Conservation (phyloP, 2,113 vertebrate species). For the Hucho hucho region DNA sequence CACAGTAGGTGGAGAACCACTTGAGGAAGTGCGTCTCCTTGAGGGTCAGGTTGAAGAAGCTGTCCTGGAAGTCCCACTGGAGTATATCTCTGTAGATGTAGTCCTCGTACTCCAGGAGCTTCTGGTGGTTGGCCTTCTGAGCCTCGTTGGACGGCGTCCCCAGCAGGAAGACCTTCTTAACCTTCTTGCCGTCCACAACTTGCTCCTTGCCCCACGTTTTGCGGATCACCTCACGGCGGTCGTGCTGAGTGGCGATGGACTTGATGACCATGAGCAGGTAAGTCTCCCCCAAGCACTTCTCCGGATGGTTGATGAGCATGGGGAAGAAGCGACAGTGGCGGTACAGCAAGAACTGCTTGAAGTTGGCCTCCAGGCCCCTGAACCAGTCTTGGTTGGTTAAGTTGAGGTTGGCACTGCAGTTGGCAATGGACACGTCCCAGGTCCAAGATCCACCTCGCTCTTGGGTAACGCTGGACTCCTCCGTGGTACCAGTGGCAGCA, state of each 20-base stretch:
- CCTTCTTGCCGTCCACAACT: slow-evolving; percentile 72
- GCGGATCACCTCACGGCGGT: slow-evolving; percentile 90
- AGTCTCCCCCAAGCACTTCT: slow-evolving; percentile 80
- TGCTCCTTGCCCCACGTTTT: slow-evolving; percentile 91
- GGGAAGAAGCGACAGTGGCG: slow-evolving; percentile 94
- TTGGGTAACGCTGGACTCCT: neutral
- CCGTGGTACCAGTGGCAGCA: neutral
- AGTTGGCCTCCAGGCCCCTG: slow-evolving; percentile 79
- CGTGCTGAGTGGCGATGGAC: slow-evolving; percentile 88
- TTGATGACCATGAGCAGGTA: slow-evolving; percentile 90
- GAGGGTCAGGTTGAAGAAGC: slow-evolving; percentile 96
- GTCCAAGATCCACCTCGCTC: slow-evolving; percentile 23
- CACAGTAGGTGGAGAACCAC: slow-evolving; percentile 91
- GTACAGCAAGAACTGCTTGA: slow-evolving; percentile 88
- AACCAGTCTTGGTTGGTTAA: slow-evolving; percentile 83
- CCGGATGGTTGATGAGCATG: slow-evolving; percentile 87
- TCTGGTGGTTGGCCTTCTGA: slow-evolving; percentile 89
- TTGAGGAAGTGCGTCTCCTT: slow-evolving; percentile 97
- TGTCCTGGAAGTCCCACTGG: slow-evolving; percentile 96
- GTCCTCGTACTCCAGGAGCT: slow-evolving; percentile 91
- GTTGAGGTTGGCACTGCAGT: slow-evolving; percentile 87
- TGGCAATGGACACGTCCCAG: slow-evolving; percentile 84
- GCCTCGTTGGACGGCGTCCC: slow-evolving; percentile 81
- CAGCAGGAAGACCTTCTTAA: slow-evolving; percentile 86
- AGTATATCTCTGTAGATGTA: slow-evolving; percentile 88